Conservation (phyloP, 2,113 vertebrate species). For the Saccopteryx leptura region DNA sequence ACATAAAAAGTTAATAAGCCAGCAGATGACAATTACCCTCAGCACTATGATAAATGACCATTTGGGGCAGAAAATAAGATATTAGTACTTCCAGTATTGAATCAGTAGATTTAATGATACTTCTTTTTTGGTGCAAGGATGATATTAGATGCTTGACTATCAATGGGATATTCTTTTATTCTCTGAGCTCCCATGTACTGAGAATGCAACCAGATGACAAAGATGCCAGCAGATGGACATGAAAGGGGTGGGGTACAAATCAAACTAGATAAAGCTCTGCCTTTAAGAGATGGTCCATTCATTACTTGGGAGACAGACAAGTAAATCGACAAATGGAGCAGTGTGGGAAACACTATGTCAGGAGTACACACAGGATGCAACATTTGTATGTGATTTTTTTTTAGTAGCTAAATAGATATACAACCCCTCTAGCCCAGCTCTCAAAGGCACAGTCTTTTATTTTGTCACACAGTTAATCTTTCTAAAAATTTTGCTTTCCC, state of each 20-base stretch:
- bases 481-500: neutral
- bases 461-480: neutral
- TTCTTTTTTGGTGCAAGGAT: neutral
- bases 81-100: neutral
- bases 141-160: neutral
- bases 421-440: neutral
- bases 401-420: neutral
- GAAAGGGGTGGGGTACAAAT: neutral
- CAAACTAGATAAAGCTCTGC: neutral
- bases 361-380: too few relatives aligned
- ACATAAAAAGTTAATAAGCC: conserved; percentile 15
- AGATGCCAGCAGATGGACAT: neutral
- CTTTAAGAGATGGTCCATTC: neutral
- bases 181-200: neutral
- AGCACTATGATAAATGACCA: neutral
- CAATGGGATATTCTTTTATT: neutral
- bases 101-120: neutral
- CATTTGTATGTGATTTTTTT: neutral
- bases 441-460: neutral
- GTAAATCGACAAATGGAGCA: neutral
- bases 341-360: neutral
- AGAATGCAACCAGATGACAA: neutral
- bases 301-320: neutral
- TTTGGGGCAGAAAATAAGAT: neutral
- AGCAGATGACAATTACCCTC: neutral